Base-by-base conservation (phyloP, 2,888 invertebrate species). In the Epinotia ramella region DNA sequence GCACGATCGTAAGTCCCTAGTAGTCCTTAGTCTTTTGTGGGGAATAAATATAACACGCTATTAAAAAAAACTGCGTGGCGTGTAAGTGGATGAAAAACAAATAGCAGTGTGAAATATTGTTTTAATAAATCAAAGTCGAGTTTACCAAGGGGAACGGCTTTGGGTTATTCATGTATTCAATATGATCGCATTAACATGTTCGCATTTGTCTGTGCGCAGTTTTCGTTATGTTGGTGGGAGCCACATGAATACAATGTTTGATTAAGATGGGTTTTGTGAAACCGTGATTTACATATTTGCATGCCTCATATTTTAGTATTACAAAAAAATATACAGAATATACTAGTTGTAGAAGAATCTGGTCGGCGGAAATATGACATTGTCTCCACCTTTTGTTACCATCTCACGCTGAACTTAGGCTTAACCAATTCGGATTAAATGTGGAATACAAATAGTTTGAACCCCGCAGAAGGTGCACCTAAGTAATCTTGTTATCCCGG, bases 1-100 rank as follows among this genome's bases (percentile, higher is more conserved):
- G 87, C 87, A 87, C 82, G 84, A 81, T 78, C 81, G 78, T 57
- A 57, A 57, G 16, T 57, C 53, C 82, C 84, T 56, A 49, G 53
- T 20, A 56, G 18, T 57, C 49, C 82, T 84, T 56, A 62, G 44
- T 72, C 76, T 44, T 71, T 20, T 5, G 71, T 44, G 71, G 44
- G 28, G 28, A 20, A 72, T 72, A 76, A 76, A 71, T 62, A 71
- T 57, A 46, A 62, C 66, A 56, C 11, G 20, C 66, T 62, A 71
- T 76, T 62, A 49, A 49, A 62, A 71, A 71, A 75, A 62, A 71
- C 24, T 11, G 24, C 71, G 66, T 72, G 75, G 67, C 20, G 56
- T n/a, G 71, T 71, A 71, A 76, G 66, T 67, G 71, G 71, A 72
- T 76, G 66, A 67, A 71, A 65, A 69, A 75, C 71, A 71, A 75